Conservation (phyloP, 2,797 vertebrate genomes). For the Xiphorhynchus erythropygius region DNA sequence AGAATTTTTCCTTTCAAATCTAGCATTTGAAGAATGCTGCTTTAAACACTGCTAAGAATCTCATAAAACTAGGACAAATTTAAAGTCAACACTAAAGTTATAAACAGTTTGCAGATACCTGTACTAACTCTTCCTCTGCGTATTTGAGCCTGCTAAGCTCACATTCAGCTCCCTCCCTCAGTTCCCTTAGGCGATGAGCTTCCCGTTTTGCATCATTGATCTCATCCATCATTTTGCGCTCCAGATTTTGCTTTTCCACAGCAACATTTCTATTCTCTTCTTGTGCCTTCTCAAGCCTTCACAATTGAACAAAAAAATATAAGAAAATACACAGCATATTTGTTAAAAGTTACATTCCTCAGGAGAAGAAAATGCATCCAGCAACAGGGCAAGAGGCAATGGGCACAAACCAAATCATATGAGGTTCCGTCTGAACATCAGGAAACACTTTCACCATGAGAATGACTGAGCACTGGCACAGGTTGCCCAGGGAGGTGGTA, state of each 20-base stretch:
- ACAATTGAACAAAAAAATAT: constrained; percentile 36
- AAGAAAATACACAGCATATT: constrained; percentile 19
- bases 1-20: neutral
- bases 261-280: constrained; percentile 97
- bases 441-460: neutral
- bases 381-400: neutral
- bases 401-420: constrained; percentile 23
- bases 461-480: neutral
- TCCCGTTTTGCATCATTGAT: constrained; percentile 94
- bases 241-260: constrained; percentile 97
- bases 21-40: neutral
- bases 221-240: constrained; percentile 97
- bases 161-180: constrained; percentile 92
- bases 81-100: neutral
- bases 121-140: constrained; percentile 94
- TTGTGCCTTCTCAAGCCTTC: constrained; percentile 95
- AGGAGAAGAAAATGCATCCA: neutral
- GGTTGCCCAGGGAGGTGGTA: neutral
- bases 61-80: neutral
- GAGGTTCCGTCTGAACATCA: neutral
- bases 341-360: neutral
- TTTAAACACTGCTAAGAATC: neutral
- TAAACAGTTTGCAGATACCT: constrained; percentile 76
- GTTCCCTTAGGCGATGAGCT: constrained; percentile 89
- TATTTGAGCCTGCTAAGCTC: constrained; percentile 96